These are phyloP conservation scores for Ctenoplectra terminalis DNA, from an alignment of 1,140 invertebrate genomes.

Conservation along the genomic window DNA sequence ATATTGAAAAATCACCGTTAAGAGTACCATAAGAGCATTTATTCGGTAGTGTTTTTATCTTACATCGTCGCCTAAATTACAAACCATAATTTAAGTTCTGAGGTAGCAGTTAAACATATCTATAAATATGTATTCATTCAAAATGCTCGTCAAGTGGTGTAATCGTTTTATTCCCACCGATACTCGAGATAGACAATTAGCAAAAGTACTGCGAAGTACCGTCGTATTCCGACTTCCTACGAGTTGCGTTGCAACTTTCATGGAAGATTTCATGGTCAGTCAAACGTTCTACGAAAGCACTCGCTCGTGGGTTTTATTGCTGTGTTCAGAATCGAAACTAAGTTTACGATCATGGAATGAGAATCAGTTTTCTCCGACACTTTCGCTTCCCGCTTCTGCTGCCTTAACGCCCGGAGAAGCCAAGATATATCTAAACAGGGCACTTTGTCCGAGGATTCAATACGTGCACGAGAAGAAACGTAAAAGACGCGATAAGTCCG, in stretches of 20 bases:
- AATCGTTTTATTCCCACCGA: background rate
- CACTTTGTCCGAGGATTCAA: constrained; percentile 9
- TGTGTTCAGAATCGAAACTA: constrained; percentile 55
- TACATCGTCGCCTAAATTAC: no score
- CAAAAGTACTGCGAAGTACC: background rate
- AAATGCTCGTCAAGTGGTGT: background rate
- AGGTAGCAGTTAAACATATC: no score
- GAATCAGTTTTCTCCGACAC: constrained; percentile 59
- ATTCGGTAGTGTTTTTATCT: no score
- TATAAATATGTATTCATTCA: no score
- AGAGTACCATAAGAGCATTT: no score
- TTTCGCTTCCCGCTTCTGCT: constrained; percentile 34
- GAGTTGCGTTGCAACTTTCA: no score
- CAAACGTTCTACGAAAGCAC: constrained; percentile 58
- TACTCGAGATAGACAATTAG: constrained; percentile 17
- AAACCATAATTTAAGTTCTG: no score
- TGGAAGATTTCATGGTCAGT: constrained; percentile 57
- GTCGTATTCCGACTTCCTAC: background rate
- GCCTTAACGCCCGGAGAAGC: background rate
- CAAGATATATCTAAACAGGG: constrained; percentile 34
- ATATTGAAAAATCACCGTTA: no score
- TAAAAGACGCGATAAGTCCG: no score
- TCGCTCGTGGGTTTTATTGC: constrained; percentile 56
- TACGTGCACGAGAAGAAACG: background rate
- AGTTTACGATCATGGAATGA: constrained; percentile 62